Evolutionary conservation across 2,113 vertebrate species (phyloP).

Genomic region (Geococcyx californianus): DNA sequence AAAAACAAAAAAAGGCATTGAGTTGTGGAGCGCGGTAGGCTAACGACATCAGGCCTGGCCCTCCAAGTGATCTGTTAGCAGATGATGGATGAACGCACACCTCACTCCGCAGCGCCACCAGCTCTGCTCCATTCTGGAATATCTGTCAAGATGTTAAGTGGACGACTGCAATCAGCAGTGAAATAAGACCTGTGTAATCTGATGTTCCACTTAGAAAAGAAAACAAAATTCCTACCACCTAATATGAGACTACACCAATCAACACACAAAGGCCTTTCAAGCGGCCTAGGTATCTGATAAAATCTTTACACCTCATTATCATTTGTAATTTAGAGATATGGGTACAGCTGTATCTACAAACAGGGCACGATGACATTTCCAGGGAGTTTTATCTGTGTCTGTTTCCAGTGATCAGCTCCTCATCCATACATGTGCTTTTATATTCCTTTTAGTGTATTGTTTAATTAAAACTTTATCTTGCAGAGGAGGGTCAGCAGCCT

Average conservation of each 20-base stretch:
- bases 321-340: conserved; percentile 61
- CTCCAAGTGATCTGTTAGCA: conserved; percentile 82
- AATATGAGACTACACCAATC: conserved; percentile 39
- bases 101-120: conserved; percentile 71
- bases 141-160: conserved; percentile 92
- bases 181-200: conserved; percentile 91
- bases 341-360: conserved; percentile 62
- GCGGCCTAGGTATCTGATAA: conserved; percentile 70
- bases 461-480: neutral
- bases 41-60: conserved; percentile 45
- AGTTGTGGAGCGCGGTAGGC: conserved; percentile 22
- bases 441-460: neutral
- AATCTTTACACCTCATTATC: conserved; percentile 78
- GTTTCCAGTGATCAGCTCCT: neutral
- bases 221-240: conserved; percentile 76
- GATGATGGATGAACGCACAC: conserved; percentile 86
- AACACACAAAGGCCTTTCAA: conserved; percentile 66
- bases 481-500: neutral
- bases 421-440: neutral
- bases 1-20: neutral
- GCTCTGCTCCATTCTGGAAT: conserved; percentile 81
- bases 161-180: conserved; percentile 84
- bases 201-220: conserved; percentile 88
- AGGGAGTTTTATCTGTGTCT: conserved; percentile 51
- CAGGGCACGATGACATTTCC: conserved; percentile 45